phyloP scores from a whole-genome alignment of 2,888 invertebrate genomes.

The Platerodrilus igneus region DNA sequence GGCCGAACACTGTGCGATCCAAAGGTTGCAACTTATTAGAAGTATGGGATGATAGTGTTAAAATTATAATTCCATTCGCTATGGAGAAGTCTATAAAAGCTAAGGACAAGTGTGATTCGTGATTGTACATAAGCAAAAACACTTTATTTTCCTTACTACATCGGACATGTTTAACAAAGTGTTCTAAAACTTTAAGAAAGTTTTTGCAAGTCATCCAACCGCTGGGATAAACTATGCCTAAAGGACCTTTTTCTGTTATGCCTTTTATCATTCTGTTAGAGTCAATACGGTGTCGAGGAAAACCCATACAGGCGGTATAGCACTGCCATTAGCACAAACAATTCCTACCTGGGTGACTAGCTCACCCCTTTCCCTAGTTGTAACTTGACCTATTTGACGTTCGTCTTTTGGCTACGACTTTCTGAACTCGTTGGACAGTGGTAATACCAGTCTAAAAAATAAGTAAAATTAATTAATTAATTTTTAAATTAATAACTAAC shows the following conservation, averaged over 20 bases:
- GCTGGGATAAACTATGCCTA: slow-evolving; percentile 17
- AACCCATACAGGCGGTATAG: slow-evolving; percentile 19
- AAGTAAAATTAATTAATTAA: no score
- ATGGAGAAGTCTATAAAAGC: slow-evolving; percentile 35
- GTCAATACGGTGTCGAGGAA: slow-evolving; percentile 10
- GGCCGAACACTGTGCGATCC: slow-evolving; percentile 27
- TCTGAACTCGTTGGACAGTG: slow-evolving; percentile 22
- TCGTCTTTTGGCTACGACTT: slow-evolving; percentile 25
- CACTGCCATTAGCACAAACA: slow-evolving; percentile 12
- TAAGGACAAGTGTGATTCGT: slow-evolving; percentile 32
- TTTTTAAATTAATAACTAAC: no score
- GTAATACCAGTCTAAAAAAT: slow-evolving; percentile 1
- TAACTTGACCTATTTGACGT: slow-evolving; percentile 24
- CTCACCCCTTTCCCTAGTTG: slow-evolving; percentile 20
- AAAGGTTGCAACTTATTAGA: slow-evolving; percentile 35
- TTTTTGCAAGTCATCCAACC: slow-evolving; percentile 37
- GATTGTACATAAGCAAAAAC: slow-evolving; percentile 36
- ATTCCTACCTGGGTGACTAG: slow-evolving; percentile 19
- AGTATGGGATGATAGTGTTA: slow-evolving; percentile 28
- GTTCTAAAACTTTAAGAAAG: slow-evolving; percentile 35
- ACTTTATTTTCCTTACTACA: slow-evolving; percentile 29
- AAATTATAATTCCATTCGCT: slow-evolving; percentile 36
- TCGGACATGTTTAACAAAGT: slow-evolving; percentile 35
- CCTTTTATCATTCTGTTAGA: slow-evolving; percentile 17
- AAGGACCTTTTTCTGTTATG: slow-evolving; percentile 12